These are phyloP conservation scores for Lophochroa leadbeateri DNA, from an alignment of 2,113 vertebrate genomes.

Conservation along the genomic window DNA sequence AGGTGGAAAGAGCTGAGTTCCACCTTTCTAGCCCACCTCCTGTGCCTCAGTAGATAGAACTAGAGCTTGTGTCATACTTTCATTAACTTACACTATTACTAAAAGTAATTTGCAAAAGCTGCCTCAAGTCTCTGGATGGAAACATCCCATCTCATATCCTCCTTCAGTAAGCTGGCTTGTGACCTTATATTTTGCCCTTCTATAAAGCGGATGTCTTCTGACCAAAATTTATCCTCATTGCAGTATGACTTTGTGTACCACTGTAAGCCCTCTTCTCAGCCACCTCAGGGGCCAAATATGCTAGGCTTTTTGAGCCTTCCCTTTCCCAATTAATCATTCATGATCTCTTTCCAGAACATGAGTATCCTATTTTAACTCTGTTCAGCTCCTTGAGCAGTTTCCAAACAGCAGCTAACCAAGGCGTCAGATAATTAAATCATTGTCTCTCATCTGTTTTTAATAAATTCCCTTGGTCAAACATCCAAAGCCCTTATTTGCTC, in stretches of 20 bases:
- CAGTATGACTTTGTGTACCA: not conserved
- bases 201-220: constrained; percentile 10
- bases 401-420: constrained; percentile 24
- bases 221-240: not conserved
- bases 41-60: not conserved
- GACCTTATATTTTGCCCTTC: constrained; percentile 35
- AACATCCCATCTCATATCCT: not conserved
- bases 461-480: not conserved
- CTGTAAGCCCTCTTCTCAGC: constrained; percentile 44
- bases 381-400: constrained; percentile 38
- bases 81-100: not conserved
- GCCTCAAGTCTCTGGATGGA: not conserved
- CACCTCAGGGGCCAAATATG: constrained; percentile 60
- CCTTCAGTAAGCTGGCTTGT: not conserved
- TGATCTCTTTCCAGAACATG: constrained; percentile 52
- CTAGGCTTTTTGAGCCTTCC: constrained; percentile 59
- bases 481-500: constrained; percentile 5
- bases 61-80: not conserved
- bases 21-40: not conserved
- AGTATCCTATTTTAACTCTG: constrained; percentile 54
- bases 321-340: constrained; percentile 63
- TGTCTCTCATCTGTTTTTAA: constrained; percentile 12
- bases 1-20: not conserved
- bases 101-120: not conserved
- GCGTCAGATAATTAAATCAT: not conserved